phyloP scores from a whole-genome alignment of 2,888 invertebrate genomes.

The Ceraclea dissimilis region DNA sequence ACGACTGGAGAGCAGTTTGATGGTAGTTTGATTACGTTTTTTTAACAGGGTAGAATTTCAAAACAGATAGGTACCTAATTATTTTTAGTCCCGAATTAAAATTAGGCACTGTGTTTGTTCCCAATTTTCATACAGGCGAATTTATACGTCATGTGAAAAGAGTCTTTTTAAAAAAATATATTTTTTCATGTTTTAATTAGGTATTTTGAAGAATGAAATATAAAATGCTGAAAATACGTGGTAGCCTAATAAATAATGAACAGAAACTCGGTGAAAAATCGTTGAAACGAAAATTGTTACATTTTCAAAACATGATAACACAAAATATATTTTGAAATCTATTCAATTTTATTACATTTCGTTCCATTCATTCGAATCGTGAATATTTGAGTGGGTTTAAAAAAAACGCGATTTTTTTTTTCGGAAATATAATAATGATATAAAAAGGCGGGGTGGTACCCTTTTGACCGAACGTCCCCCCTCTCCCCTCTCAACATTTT shows the following conservation, averaged over 20 bases:
- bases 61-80: no score
- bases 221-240: no score
- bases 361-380: slow-evolving; percentile 4
- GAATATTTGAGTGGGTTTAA: slow-evolving; percentile 5
- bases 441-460: slow-evolving; percentile 7
- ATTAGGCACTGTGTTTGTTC: no score
- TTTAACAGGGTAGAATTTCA: no score
- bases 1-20: not conserved
- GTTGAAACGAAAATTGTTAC: not conserved
- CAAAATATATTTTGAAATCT: slow-evolving; percentile 7
- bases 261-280: not conserved
- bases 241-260: no score
- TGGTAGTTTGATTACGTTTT: not conserved
- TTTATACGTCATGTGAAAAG: no score
- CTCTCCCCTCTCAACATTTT: no score
- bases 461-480: slow-evolving; percentile 12
- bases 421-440: slow-evolving; percentile 7
- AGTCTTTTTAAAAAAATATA: no score
- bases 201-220: no score
- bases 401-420: slow-evolving; percentile 7
- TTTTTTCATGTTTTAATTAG: no score
- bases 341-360: slow-evolving; percentile 23
- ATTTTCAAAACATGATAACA: not conserved
- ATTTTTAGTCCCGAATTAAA: no score
- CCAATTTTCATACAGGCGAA: no score